These are phyloP conservation scores for Cetoscarus ocellatus DNA, from an alignment of 2,797 vertebrate species.

Conservation along the genomic window DNA sequence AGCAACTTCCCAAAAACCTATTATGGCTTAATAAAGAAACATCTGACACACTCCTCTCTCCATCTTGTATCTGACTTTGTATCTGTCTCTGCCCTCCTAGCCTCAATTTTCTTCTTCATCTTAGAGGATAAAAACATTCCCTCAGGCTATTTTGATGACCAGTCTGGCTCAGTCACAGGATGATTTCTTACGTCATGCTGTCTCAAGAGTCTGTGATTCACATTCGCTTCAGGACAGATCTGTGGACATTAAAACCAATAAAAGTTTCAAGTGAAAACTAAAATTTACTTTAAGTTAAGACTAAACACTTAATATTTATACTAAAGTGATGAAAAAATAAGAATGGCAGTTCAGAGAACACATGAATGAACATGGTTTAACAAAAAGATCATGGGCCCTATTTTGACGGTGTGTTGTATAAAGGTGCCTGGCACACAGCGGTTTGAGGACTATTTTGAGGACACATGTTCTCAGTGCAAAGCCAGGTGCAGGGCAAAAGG, in stretches of 20 bases:
- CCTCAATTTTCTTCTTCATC: slow-evolving; percentile 6
- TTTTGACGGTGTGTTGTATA: no score
- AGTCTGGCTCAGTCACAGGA: slow-evolving; percentile 50
- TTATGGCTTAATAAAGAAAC: slow-evolving; percentile 28
- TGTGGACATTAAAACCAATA: background rate
- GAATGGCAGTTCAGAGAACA: background rate
- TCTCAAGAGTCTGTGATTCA: background rate
- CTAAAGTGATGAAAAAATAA: background rate
- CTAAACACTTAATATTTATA: background rate
- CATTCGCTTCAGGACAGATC: background rate
- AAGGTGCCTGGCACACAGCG: no score
- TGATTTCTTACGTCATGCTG: slow-evolving; percentile 3
- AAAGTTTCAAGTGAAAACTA: background rate
- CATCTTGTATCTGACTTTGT: background rate
- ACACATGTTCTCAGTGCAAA: no score
- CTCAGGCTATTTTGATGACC: slow-evolving; percentile 40
- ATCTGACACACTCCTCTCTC: slow-evolving; percentile 12
- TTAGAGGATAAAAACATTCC: slow-evolving; percentile 20
- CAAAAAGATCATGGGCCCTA: background rate
- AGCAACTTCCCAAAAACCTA: slow-evolving; percentile 17
- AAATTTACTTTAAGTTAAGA: background rate
- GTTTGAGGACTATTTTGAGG: no score
- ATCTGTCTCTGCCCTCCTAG: background rate
- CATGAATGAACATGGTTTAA: background rate
- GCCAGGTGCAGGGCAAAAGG: no score